These are phyloP conservation scores for Orthosia incerta DNA, from an alignment of 2,888 invertebrate genomes.

Conservation along the genomic window DNA sequence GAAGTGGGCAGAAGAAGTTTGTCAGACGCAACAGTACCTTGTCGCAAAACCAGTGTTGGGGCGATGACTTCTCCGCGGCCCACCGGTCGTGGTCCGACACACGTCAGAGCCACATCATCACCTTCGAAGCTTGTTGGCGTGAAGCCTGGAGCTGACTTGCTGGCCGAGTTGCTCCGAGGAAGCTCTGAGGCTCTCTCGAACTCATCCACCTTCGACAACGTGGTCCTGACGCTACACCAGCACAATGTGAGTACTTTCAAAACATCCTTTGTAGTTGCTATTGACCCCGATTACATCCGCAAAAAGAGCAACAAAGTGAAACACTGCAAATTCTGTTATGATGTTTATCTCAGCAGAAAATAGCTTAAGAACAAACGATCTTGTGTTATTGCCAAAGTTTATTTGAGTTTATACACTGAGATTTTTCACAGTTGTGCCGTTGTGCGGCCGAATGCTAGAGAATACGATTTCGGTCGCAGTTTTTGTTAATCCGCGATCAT, in stretches of 20 bases:
- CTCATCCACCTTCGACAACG: conserved; percentile 89
- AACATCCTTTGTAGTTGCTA: conserved; percentile 70
- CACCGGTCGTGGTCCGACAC: conserved; percentile 90
- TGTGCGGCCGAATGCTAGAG: conserved; percentile 62
- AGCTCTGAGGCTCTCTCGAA: conserved; percentile 95
- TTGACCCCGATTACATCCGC: conserved; percentile 77
- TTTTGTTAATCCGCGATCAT: conserved; percentile 80
- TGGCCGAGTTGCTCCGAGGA: conserved; percentile 94
- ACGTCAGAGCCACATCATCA: conserved; percentile 95
- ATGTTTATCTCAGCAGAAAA: conserved; percentile 84
- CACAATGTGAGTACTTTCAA: conserved; percentile 86
- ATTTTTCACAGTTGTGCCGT: conserved; percentile 73
- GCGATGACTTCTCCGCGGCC: conserved; percentile 81
- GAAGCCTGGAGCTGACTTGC: conserved; percentile 91
- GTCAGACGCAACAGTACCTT: conserved; percentile 88
- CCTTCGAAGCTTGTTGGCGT: conserved; percentile 94
- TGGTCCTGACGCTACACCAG: conserved; percentile 88
- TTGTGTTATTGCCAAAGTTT: conserved; percentile 83
- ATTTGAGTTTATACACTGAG: conserved; percentile 78
- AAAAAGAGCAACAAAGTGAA: conserved; percentile 79
- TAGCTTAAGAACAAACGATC: conserved; percentile 80
- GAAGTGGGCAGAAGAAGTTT: conserved; percentile 90
- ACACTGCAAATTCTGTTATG: conserved; percentile 79
- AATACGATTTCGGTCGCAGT: conserved; percentile 67
- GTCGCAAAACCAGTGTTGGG: conserved; percentile 92